phyloP scores from a whole-genome alignment of 2,797 vertebrate genomes.

The Centropyge bicolor region DNA sequence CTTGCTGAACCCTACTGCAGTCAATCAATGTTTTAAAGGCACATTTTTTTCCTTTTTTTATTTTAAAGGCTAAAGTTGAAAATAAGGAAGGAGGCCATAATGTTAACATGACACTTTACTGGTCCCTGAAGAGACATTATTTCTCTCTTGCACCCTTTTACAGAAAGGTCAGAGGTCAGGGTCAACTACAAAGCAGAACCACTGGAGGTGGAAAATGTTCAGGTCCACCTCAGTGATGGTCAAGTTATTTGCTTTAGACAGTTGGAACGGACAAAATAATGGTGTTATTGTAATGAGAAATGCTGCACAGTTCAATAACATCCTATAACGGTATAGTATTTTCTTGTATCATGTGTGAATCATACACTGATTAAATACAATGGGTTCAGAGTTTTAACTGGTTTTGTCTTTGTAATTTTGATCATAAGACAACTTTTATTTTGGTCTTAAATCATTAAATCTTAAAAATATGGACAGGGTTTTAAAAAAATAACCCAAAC shows the following conservation, averaged over 20 bases:
- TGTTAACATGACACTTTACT: conserved; percentile 45
- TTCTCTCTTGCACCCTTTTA: conserved; percentile 24
- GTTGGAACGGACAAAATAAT: background rate
- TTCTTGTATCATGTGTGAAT: background rate
- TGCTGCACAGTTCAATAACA: background rate
- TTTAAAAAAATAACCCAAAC: background rate
- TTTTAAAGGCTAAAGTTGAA: background rate
- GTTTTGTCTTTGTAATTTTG: background rate
- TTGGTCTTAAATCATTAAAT: background rate
- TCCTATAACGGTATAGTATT: background rate
- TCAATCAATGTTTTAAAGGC: background rate
- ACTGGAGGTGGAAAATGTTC: conserved; percentile 34
- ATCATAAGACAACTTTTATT: background rate
- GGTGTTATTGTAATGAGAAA: background rate
- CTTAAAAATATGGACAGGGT: background rate
- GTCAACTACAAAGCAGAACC: conserved; percentile 49
- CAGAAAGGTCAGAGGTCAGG: conserved; percentile 41
- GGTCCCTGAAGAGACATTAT: conserved; percentile 40
- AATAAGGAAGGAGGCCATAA: conserved; percentile 10
- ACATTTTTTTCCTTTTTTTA: background rate
- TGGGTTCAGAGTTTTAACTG: background rate
- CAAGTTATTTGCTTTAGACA: background rate
- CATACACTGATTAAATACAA: background rate
- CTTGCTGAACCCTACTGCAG: background rate
- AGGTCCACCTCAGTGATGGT: background rate